A percentile compares a stretch with the other conserved stretches of the same genome.
These are phyloP conservation scores for Cuculus canorus DNA, from an alignment of 2,797 vertebrate genomes.

Conservation along the genomic window DNA sequence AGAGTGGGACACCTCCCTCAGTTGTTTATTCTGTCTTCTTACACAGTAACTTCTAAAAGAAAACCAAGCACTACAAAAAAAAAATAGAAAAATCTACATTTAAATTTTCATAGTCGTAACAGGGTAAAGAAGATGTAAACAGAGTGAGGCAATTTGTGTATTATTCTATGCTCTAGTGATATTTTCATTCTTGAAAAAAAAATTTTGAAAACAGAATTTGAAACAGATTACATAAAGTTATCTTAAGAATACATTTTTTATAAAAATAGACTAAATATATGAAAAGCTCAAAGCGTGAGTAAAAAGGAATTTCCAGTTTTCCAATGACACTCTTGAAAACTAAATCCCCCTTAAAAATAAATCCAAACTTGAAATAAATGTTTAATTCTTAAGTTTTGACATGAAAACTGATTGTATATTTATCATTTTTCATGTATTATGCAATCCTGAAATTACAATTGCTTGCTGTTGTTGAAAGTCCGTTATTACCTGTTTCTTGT, in stretches of 20 bases:
- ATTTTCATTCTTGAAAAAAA: not conserved
- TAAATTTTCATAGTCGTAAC: not conserved
- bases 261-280: not conserved
- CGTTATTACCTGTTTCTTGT: not conserved
- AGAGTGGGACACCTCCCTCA: accelerated
- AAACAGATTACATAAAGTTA: not conserved
- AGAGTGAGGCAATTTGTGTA: not conserved
- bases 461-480: not conserved
- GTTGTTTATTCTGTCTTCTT: not conserved
- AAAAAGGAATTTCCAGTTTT: not conserved
- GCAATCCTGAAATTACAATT: not conserved
- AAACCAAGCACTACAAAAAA: not conserved
- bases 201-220: not conserved
- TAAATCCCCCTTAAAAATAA: accelerated
- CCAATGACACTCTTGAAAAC: not conserved
- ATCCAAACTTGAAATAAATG: not conserved
- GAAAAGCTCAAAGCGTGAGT: not conserved
- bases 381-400: not conserved
- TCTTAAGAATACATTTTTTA: not conserved
- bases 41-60: not conserved
- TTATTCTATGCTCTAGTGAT: not conserved
- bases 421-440: not conserved
- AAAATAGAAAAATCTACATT: not conserved
- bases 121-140: not conserved
- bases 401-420: not conserved